A percentile compares a stretch with the other conserved stretches of the same genome.
phyloP scores from a whole-genome alignment of 1,140 invertebrate genomes.

The Pararge aegeria region DNA sequence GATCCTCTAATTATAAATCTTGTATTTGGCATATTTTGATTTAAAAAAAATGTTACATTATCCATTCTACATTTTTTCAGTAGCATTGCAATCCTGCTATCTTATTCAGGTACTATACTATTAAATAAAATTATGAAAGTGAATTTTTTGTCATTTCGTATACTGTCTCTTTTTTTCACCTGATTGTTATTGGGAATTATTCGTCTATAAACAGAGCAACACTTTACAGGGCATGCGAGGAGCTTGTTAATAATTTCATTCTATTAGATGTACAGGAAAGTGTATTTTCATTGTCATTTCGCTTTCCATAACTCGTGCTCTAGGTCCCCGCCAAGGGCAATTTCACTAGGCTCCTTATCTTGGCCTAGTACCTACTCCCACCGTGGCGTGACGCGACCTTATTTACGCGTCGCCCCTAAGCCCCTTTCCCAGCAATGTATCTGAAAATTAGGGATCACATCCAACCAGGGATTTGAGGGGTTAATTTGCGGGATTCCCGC shows the following conservation, averaged over 20 bases:
- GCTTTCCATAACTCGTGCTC: slow-evolving; percentile 28
- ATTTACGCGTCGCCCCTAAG: slow-evolving; percentile 75
- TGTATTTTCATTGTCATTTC: slow-evolving; percentile 11
- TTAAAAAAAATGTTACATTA: not conserved
- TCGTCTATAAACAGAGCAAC: no score
- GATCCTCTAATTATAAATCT: not conserved
- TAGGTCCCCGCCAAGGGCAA: slow-evolving; percentile 43
- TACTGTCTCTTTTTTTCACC: no score
- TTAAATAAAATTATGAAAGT: no score
- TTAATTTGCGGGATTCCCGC: slow-evolving; percentile 62
- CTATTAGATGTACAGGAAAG: no score
- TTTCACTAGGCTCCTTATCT: slow-evolving; percentile 63
- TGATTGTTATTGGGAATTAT: no score
- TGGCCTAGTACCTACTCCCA: slow-evolving; percentile 34
- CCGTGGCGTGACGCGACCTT: slow-evolving; percentile 61
- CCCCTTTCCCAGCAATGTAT: slow-evolving; percentile 76
- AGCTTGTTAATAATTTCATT: no score
- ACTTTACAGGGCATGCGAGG: no score
- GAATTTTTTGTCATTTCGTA: no score
- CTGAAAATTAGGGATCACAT: slow-evolving; percentile 78
- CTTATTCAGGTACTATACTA: no score
- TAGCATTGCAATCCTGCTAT: no score
- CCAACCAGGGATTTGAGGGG: slow-evolving; percentile 52
- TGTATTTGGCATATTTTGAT: not conserved
- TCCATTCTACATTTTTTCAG: no score